Evolutionary conservation across 2,113 vertebrate genomes (phyloP).

Genomic region (Actenoides lindsayi): DNA sequence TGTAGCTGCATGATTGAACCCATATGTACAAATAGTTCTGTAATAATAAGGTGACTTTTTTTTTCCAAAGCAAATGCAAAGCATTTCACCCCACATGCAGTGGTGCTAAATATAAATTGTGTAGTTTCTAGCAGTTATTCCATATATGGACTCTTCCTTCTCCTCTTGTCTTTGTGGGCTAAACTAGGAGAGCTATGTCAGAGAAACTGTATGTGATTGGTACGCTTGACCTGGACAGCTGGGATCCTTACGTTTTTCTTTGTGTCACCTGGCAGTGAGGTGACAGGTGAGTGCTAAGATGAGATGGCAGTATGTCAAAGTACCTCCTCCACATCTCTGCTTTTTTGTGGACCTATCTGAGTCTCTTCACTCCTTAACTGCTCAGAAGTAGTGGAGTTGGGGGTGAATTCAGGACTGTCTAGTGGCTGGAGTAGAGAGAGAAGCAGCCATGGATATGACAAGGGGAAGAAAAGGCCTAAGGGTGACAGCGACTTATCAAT

Average conservation of each 20-base stretch:
- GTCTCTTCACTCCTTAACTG: neutral
- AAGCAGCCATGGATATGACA: neutral
- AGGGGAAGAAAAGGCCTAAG: neutral
- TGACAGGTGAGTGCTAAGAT: rapidly evolving
- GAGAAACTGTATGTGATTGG: neutral
- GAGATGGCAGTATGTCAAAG: neutral
- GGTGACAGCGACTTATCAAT: neutral
- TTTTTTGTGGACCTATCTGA: neutral
- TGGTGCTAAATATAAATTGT: neutral
- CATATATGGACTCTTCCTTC: neutral
- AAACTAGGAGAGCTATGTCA: neutral
- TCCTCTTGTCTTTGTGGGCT: rapidly evolving
- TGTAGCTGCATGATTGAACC: neutral
- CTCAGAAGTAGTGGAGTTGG: neutral
- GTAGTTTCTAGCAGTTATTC: neutral
- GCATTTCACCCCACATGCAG: neutral
- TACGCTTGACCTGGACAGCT: neutral
- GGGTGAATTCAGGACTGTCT: neutral
- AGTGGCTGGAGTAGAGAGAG: neutral
- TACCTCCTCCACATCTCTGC: neutral
- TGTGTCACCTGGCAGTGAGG: neutral
- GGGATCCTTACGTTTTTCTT: neutral
- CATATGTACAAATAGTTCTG: neutral
- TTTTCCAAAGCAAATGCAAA: neutral
- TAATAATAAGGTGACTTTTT: neutral